A percentile compares a stretch with the other conserved stretches of the same genome.
Evolutionary conservation across 1,140 invertebrate species (phyloP).

Genomic region (Cydia splendana): DNA sequence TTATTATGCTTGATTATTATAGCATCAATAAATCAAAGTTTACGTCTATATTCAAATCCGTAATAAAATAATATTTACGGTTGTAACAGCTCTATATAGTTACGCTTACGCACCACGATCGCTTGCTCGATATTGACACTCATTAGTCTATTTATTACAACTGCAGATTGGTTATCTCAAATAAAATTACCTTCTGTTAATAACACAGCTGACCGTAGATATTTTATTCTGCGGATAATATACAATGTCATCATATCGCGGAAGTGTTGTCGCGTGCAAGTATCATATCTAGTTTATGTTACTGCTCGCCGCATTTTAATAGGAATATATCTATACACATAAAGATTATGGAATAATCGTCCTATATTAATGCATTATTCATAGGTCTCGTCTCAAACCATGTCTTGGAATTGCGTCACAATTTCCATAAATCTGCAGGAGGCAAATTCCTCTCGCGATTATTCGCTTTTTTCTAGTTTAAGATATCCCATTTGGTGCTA

Average conservation of each 20-base stretch:
- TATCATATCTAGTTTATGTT: slow-evolving; percentile 36
- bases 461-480: background rate
- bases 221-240: slow-evolving; percentile 44
- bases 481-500: background rate
- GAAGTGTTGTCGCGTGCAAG: slow-evolving; percentile 34
- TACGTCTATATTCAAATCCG: slow-evolving; percentile 9
- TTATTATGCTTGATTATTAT: slow-evolving; percentile 8
- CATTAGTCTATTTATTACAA: slow-evolving; percentile 70
- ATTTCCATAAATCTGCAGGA: slow-evolving; percentile 18
- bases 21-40: slow-evolving; percentile 12
- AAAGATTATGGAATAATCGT: slow-evolving; percentile 37
- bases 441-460: slow-evolving; percentile 1
- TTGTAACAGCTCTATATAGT: slow-evolving; percentile 44
- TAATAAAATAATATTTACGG: slow-evolving; percentile 7
- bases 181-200: slow-evolving; percentile 61
- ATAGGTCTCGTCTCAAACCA: slow-evolving; percentile 37
- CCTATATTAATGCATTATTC: slow-evolving; percentile 39
- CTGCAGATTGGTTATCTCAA: slow-evolving; percentile 67
- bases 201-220: slow-evolving; percentile 43
- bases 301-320: slow-evolving; percentile 26
- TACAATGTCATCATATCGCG: slow-evolving; percentile 43
- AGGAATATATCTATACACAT: slow-evolving; percentile 35
- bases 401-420: slow-evolving; percentile 23
- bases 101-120: slow-evolving; percentile 44
- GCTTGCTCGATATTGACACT: slow-evolving; percentile 64